Percentiles rank a stretch among this genome's conserved stretches.
These are phyloP conservation scores for Rhynchomys soricoides DNA, from an alignment of 2,113 vertebrate genomes.

Conservation along the genomic window DNA sequence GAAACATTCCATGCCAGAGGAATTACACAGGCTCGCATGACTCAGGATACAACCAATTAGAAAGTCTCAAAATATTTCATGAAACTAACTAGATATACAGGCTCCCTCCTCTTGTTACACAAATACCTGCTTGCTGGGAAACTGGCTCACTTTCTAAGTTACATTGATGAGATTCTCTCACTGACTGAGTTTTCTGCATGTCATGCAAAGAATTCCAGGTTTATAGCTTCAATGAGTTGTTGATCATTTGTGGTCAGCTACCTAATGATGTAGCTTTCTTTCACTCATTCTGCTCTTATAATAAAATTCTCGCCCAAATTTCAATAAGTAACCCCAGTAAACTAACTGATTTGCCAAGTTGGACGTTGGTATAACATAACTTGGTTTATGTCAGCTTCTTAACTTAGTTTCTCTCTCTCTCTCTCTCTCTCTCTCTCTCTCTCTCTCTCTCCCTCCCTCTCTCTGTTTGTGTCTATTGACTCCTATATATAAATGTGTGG, in stretches of 20 bases:
- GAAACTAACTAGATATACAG: background rate
- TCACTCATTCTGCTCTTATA: background rate
- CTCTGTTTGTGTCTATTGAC: no score
- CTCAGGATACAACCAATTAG: background rate
- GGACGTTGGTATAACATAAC: background rate
- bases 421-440: background rate
- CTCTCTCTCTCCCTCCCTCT: background rate
- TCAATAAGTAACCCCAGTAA: background rate
- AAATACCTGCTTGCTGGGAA: background rate
- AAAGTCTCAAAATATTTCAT: background rate
- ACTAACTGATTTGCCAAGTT: background rate
- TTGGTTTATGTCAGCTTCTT: background rate
- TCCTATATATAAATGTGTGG: no score
- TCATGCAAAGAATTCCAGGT: background rate
- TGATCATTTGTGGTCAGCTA: background rate
- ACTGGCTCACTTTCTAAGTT: background rate
- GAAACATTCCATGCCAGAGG: background rate
- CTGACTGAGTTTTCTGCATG: background rate
- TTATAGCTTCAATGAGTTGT: background rate
- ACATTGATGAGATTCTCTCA: background rate
- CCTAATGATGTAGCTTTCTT: background rate
- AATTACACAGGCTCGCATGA: background rate
- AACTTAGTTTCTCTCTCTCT: background rate
- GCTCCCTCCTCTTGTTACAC: background rate
- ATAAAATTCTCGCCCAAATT: background rate